Base-by-base conservation (phyloP, 2,113 vertebrate species). In the Tachuris rubrigastra region DNA sequence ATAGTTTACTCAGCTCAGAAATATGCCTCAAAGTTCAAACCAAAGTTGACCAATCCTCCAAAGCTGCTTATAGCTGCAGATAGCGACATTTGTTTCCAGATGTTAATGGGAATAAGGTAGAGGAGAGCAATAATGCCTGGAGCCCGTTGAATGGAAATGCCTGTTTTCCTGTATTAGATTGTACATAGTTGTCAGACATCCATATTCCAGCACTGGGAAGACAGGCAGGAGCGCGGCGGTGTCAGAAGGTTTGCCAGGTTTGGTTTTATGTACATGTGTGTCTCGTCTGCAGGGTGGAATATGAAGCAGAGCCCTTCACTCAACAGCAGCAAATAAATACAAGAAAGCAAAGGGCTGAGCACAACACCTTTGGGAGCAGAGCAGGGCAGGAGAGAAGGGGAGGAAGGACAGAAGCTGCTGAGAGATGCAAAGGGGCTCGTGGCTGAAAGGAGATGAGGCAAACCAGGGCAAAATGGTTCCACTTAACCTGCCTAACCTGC, bases 401-500 rank as follows among this genome's bases (percentile, higher is more conserved):
- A 93, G 67, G 47, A 44, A 69, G 69, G 84, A 91, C 3, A 3
- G 60, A 65, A 95, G 77, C 83, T 17, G 6, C 81, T 25, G 73
- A 71, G 75, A 76, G 53, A 27, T 31, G 62, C 46, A 56, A 37
- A 71, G 44, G 85, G 53, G 62, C 79, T 95, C 56, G 53, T 56
- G 93, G 89, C 16, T 92, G 33, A 82, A 79, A 78, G 82, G 62
- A 50, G 33, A 79, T 7, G 73, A 92, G 66, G 63, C 75, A 93
- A 88, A 77, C 52, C 79, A 84, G 73, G 73, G 78, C 22, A 83
- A 90, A 78, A 77, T 1, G 33, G 75, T 95, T 93, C 91, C 82
- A 93, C 96, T 97, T 97, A 96, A 97, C 89, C 92, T 73, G 37
- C 74, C 73, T 88, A 97, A 84, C 72, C 91, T 65, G 65, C 68